Percentiles rank a stretch among this genome's conserved stretches.
phyloP scores from a whole-genome alignment of 2,888 invertebrate species.

The Panzeria rudis region DNA sequence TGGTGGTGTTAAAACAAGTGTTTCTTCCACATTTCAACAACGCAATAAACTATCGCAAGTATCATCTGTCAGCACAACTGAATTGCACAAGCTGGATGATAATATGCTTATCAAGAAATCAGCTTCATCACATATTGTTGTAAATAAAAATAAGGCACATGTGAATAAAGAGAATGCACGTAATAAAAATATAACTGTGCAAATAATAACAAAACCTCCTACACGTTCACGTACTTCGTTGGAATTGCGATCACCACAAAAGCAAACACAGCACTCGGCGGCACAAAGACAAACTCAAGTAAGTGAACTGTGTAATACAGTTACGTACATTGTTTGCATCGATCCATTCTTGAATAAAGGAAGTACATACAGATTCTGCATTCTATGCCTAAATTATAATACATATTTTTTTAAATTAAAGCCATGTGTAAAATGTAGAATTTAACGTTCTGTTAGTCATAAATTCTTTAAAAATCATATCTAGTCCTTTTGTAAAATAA shows the following conservation, averaged over 20 bases:
- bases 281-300: constrained; percentile 77
- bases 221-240: constrained; percentile 83
- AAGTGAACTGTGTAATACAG: constrained; percentile 52
- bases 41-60: constrained; percentile 80
- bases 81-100: constrained; percentile 83
- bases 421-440: not conserved
- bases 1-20: constrained; percentile 70
- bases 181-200: constrained; percentile 82
- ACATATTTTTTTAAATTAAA: not conserved
- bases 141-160: constrained; percentile 79
- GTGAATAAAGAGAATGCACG: constrained; percentile 82
- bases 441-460: not conserved
- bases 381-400: not conserved
- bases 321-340: constrained; percentile 11
- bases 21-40: constrained; percentile 73
- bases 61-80: constrained; percentile 83
- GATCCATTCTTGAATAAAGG: constrained; percentile 17
- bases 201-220: constrained; percentile 83
- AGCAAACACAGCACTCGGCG: constrained; percentile 72
- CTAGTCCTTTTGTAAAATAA: not conserved
- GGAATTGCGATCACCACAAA: constrained; percentile 80
- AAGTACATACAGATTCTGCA: not conserved
- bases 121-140: constrained; percentile 79
- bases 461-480: not conserved
- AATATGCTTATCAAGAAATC: constrained; percentile 81